phyloP scores from a whole-genome alignment of 2,113 vertebrate genomes.

The Pampusana beccarii region DNA sequence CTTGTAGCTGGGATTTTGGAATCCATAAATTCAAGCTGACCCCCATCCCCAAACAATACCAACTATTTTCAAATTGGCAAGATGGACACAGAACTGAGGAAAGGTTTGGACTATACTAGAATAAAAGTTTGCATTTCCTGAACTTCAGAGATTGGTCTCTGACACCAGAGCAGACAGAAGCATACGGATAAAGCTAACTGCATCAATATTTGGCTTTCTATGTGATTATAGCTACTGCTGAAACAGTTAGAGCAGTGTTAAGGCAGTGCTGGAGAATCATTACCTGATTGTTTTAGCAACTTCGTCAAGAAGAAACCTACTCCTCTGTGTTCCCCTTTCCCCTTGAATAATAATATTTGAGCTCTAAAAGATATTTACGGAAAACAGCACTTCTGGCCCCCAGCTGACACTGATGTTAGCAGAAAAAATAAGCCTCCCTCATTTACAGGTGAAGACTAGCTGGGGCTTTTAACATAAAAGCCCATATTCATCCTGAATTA shows the following conservation, averaged over 20 bases:
- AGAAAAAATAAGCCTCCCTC: conserved; percentile 13
- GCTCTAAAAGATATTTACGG: conserved; percentile 1
- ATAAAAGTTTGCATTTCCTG: background rate
- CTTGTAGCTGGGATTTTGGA: background rate
- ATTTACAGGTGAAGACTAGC: conserved; percentile 53
- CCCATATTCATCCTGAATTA: conserved; percentile 24
- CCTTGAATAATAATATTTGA: background rate
- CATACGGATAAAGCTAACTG: background rate
- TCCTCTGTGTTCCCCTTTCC: background rate
- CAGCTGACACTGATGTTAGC: background rate
- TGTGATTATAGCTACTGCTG: background rate
- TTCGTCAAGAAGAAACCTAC: background rate
- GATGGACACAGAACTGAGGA: fast-evolving
- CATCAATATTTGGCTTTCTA: background rate
- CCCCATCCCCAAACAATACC: background rate
- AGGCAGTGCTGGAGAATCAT: background rate
- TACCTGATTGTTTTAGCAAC: background rate
- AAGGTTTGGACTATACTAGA: background rate
- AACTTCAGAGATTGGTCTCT: background rate
- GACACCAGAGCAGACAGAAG: background rate
- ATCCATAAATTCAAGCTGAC: background rate
- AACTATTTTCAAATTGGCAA: background rate
- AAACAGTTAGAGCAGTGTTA: background rate
- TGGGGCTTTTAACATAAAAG: conserved; percentile 45
- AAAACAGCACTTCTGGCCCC: conserved; percentile 9